These are phyloP conservation scores for Bubo bubo DNA, from an alignment of 2,113 vertebrate genomes.

Conservation along the genomic window DNA sequence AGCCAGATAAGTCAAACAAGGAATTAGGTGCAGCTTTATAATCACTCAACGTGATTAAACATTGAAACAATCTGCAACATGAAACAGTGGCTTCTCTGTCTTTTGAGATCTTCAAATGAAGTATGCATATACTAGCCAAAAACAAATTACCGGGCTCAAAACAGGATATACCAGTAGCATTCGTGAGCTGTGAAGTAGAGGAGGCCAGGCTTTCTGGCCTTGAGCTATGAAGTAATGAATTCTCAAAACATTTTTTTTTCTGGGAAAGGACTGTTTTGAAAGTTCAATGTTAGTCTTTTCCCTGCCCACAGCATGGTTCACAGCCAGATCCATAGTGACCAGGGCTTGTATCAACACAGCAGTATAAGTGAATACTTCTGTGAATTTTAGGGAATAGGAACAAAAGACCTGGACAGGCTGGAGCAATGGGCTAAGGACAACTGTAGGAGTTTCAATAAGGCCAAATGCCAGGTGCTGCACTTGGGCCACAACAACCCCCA, in stretches of 20 bases:
- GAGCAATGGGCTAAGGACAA: too few species aligned
- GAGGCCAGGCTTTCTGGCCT: background rate
- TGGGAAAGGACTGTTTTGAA: background rate
- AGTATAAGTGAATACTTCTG: rapidly evolving
- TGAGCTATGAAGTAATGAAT: background rate
- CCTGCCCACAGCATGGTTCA: background rate
- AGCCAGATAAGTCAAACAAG: background rate
- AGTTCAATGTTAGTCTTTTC: background rate
- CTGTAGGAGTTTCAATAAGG: too few species aligned
- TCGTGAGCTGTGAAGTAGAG: background rate
- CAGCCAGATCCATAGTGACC: background rate
- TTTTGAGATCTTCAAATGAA: background rate
- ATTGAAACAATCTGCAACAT: background rate
- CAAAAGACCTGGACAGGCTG: background rate
- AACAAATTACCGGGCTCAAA: background rate
- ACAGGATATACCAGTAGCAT: background rate
- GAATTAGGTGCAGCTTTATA: background rate
- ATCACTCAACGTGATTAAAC: background rate
- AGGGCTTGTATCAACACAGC: background rate
- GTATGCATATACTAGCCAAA: background rate
- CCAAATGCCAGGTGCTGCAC: too few species aligned
- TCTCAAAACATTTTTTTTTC: conserved; percentile 7
- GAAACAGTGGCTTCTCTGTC: background rate
- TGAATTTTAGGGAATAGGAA: background rate
- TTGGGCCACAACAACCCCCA: too few species aligned